Percentiles rank a stretch among this genome's conserved stretches.
Evolutionary conservation across 2,888 invertebrate genomes (phyloP).

Genomic region (Pheosia gnoma): DNA sequence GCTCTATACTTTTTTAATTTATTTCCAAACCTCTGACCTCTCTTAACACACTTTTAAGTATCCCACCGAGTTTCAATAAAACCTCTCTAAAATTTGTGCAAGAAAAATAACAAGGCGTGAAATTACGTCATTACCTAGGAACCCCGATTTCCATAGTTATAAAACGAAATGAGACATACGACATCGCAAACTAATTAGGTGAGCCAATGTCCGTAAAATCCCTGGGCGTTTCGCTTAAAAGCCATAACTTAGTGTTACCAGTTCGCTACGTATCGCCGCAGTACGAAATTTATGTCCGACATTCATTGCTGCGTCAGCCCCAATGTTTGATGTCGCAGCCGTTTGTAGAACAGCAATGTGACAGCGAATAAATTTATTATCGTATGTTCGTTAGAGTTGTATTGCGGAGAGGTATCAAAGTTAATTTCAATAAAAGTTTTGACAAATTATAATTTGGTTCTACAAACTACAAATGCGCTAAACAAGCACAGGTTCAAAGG

Average conservation of each 20-base stretch:
- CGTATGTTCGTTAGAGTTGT: constrained; percentile 14
- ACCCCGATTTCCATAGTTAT: constrained; percentile 1
- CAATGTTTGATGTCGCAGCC: constrained; percentile 50
- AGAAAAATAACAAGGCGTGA: not conserved
- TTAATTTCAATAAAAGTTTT: not conserved
- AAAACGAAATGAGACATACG: constrained; percentile 3
- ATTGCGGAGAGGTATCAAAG: constrained; percentile 5
- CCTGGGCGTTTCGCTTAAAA: constrained; percentile 35
- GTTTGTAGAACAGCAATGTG: constrained; percentile 44
- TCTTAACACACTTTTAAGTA: too few species aligned
- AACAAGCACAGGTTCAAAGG: too few species aligned
- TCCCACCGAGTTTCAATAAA: not conserved
- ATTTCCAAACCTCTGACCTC: too few species aligned
- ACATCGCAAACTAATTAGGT: constrained; percentile 26
- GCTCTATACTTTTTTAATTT: too few species aligned
- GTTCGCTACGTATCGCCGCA: constrained; percentile 47
- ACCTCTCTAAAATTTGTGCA: not conserved
- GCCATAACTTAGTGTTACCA: constrained; percentile 44
- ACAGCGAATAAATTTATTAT: constrained; percentile 49
- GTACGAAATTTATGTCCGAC: constrained; percentile 59
- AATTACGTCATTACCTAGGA: not conserved
- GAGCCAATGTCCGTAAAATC: constrained; percentile 35
- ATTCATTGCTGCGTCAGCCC: constrained; percentile 59
- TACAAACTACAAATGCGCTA: too few species aligned
- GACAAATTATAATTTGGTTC: too few species aligned